Conservation (phyloP, 2,113 vertebrate species). For the Phyllostomus discolor region DNA sequence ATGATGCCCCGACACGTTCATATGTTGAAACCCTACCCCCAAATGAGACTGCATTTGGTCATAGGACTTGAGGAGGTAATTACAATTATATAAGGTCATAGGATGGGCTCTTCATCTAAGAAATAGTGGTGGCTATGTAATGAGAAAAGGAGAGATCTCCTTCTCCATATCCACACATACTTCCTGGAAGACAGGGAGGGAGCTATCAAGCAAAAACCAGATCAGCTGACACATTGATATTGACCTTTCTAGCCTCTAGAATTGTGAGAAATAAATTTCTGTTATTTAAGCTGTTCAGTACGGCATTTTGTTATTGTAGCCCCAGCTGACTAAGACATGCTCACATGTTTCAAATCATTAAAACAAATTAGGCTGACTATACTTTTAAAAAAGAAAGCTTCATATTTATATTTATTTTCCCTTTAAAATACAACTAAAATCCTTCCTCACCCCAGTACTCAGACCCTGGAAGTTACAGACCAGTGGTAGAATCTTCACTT, state of each 20-base stretch:
- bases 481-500: neutral
- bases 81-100: neutral
- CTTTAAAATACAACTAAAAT: neutral
- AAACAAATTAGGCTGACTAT: neutral
- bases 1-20: neutral
- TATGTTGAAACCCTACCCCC: neutral
- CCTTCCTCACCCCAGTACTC: neutral
- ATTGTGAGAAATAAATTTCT: neutral
- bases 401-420: neutral
- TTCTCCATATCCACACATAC: neutral
- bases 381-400: neutral
- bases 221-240: neutral
- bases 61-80: neutral
- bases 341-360: neutral
- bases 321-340: neutral
- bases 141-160: neutral
- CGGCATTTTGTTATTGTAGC: neutral
- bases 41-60: neutral
- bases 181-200: neutral
- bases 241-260: neutral
- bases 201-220: neutral
- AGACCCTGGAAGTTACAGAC: neutral
- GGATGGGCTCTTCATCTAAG: neutral
- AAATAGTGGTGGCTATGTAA: neutral
- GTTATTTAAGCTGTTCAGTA: neutral